Conservation (phyloP, 2,797 vertebrate species). For the Phrynocephalus vlangalii region DNA sequence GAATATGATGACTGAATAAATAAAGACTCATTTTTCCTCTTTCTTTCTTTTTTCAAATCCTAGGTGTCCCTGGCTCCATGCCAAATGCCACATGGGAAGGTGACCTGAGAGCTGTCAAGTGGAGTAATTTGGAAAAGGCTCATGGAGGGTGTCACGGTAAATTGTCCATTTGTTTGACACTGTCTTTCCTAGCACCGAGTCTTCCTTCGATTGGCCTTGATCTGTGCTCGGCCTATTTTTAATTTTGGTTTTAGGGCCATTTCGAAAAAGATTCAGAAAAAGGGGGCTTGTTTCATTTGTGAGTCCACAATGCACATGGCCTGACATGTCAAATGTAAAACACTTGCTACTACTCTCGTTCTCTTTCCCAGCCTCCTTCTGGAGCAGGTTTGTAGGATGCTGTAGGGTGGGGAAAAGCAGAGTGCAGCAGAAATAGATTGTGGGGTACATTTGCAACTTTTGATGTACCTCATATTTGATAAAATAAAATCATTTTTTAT, state of each 20-base stretch:
- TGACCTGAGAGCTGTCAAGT: conserved; percentile 75
- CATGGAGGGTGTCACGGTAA: conserved; percentile 79
- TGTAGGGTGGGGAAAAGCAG: too few relatives aligned
- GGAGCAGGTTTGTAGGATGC: too few relatives aligned
- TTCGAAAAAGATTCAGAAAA: not conserved
- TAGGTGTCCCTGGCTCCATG: conserved; percentile 77
- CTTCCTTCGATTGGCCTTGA: not conserved
- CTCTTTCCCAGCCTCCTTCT: too few relatives aligned
- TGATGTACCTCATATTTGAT: too few relatives aligned
- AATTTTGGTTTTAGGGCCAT: not conserved
- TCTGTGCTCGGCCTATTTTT: not conserved
- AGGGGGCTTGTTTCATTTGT: too few relatives aligned
- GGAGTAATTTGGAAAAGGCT: conserved; percentile 69
- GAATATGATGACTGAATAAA: not conserved
- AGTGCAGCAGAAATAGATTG: too few relatives aligned
- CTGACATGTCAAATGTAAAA: too few relatives aligned
- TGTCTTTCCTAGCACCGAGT: not conserved
- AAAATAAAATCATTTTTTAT: too few relatives aligned
- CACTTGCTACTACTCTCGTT: too few relatives aligned
- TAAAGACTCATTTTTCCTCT: conserved; percentile 29
- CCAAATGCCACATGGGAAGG: conserved; percentile 73
- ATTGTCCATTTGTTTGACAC: not conserved
- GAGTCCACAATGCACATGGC: not conserved
- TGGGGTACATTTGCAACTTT: too few relatives aligned
- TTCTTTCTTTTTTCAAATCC: conserved; percentile 31